phyloP scores from a whole-genome alignment of 2,888 invertebrate genomes.

The Ochropleura leucogaster region DNA sequence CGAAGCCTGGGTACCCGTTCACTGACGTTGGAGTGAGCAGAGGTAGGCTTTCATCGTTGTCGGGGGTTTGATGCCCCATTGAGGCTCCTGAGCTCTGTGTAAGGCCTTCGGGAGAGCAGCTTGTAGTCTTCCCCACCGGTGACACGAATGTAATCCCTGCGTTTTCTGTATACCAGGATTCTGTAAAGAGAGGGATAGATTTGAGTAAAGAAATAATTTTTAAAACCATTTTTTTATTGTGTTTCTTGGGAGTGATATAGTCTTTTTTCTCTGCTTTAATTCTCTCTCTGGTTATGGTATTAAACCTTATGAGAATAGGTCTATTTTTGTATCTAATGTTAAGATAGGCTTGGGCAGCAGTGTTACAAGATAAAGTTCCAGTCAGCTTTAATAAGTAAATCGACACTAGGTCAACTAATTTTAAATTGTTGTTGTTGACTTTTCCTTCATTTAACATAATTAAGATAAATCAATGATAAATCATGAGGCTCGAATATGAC shows the following conservation, averaged over 20 bases:
- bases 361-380: background rate
- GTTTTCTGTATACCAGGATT: slow-evolving; percentile 85
- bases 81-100: slow-evolving; percentile 86
- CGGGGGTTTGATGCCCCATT: slow-evolving; percentile 79
- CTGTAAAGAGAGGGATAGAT: slow-evolving; percentile 74
- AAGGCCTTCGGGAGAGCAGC: slow-evolving; percentile 79
- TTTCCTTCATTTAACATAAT: background rate
- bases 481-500: slow-evolving; percentile 13
- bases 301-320: background rate
- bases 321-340: background rate
- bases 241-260: background rate
- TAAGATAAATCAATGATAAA: background rate
- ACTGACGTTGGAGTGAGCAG: slow-evolving; percentile 58
- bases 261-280: background rate
- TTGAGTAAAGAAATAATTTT: slow-evolving; percentile 6
- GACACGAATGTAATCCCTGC: slow-evolving; percentile 77
- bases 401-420: background rate
- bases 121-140: slow-evolving; percentile 79
- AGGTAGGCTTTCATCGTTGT: slow-evolving; percentile 76
- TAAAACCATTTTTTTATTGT: background rate
- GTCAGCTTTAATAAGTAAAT: background rate
- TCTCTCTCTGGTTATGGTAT: background rate
- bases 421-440: too few species aligned
- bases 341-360: background rate
- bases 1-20: slow-evolving; percentile 41